A percentile compares a stretch with the other conserved stretches of the same genome.
These are phyloP conservation scores for Gymnothorax javanicus DNA, from an alignment of 2,797 vertebrate genomes.

Conservation along the genomic window DNA sequence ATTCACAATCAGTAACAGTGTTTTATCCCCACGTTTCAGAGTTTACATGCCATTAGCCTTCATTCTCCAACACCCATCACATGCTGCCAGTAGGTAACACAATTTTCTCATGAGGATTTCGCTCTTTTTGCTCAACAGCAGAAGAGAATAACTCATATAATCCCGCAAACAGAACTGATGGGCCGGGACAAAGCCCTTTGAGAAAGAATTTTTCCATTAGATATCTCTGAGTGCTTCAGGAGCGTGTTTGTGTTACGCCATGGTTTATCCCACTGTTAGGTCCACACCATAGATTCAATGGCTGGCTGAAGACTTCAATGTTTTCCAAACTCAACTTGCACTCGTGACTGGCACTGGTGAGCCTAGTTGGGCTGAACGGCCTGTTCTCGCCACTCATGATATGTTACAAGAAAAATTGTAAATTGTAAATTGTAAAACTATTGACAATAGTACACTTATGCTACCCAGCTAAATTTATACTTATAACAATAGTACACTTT, in stretches of 20 bases:
- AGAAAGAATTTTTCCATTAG: background rate
- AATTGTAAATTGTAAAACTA: too few relatives aligned
- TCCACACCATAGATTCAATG: background rate
- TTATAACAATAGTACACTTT: background rate
- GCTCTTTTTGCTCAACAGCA: background rate
- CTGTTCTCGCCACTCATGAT: too few relatives aligned
- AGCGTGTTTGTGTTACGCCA: background rate
- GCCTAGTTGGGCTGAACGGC: too few relatives aligned
- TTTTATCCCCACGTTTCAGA: slow-evolving; percentile 35
- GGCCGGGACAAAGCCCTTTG: background rate
- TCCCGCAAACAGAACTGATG: background rate
- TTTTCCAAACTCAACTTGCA: too few relatives aligned
- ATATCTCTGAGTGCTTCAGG: background rate
- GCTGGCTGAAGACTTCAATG: background rate
- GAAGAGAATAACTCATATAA: background rate
- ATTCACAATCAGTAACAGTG: background rate
- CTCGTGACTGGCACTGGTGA: too few relatives aligned
- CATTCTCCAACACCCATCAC: background rate
- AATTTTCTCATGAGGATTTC: background rate
- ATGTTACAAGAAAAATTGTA: too few relatives aligned
- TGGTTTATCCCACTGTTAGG: background rate
- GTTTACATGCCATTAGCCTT: slow-evolving; percentile 21
- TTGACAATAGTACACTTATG: too few relatives aligned
- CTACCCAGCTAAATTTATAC: background rate
- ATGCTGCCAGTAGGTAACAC: background rate